These are phyloP conservation scores for Crocidura indochinensis DNA, from an alignment of 2,797 vertebrate species.

Conservation along the genomic window DNA sequence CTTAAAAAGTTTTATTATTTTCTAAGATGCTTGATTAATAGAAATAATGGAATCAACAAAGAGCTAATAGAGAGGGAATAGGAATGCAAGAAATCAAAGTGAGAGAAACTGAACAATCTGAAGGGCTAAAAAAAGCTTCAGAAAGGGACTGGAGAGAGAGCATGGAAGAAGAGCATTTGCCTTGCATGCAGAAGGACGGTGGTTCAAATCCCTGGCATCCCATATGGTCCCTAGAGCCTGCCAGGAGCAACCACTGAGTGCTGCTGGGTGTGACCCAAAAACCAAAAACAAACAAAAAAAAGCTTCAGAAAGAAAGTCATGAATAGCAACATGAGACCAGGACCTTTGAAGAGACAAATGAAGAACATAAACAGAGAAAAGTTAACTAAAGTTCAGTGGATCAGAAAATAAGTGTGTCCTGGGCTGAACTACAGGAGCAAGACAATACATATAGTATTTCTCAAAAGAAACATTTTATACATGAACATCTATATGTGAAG, in stretches of 20 bases:
- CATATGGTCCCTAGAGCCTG: too few species aligned
- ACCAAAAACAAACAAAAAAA: too few species aligned
- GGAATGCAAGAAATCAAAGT: background rate
- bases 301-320: too few species aligned
- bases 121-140: background rate
- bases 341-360: constrained; percentile 23
- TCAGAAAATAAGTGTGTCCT: constrained; percentile 33
- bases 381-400: background rate
- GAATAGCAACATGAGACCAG: constrained; percentile 31
- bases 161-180: background rate
- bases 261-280: too few species aligned
- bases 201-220: too few species aligned
- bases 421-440: background rate
- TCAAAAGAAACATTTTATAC: constrained; percentile 27
- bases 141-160: background rate
- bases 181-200: too few species aligned
- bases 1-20: too few species aligned
- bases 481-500: background rate
- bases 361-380: background rate
- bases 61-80: background rate
- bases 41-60: constrained; percentile 16
- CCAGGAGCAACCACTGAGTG: too few species aligned
- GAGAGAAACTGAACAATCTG: background rate
- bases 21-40: constrained; percentile 34
- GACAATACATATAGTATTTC: constrained; percentile 6